Evolutionary conservation across 2,113 vertebrate genomes (phyloP).

Genomic region (Bambusicola thoracicus): DNA sequence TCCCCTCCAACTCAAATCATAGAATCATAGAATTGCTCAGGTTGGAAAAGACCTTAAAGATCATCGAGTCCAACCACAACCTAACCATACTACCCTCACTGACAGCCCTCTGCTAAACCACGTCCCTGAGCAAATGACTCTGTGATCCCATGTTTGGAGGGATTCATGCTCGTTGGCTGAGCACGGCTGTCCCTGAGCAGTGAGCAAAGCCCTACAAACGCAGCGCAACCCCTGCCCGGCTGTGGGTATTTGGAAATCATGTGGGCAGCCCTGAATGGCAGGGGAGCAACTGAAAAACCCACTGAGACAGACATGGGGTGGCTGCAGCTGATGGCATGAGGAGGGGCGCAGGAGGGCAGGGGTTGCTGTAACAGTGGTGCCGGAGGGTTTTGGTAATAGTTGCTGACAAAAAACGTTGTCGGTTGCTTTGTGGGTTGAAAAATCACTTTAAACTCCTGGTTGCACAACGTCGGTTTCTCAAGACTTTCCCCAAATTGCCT

Average conservation of each 20-base stretch:
- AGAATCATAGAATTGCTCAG: too few species aligned
- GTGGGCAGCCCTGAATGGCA: background rate
- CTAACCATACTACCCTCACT: too few species aligned
- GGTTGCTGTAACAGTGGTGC: background rate
- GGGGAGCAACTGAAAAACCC: background rate
- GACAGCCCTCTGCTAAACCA: too few species aligned
- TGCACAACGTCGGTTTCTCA: constrained; percentile 49
- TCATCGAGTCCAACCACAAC: too few species aligned
- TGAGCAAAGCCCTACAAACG: background rate
- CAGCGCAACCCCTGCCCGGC: background rate
- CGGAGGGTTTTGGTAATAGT: background rate
- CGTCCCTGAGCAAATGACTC: too few species aligned
- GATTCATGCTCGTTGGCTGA: background rate
- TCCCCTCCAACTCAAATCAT: too few species aligned
- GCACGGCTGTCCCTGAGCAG: background rate
- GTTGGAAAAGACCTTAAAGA: too few species aligned
- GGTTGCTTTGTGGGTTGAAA: constrained; percentile 39
- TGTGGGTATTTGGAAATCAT: background rate
- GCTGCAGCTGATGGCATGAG: background rate
- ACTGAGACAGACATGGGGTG: background rate
- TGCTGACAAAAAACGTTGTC: constrained; percentile 30
- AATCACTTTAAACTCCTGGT: constrained; percentile 15
- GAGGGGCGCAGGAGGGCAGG: background rate
- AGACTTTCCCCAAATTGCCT: constrained; percentile 47
- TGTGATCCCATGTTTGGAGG: background rate